A percentile compares a stretch with the other conserved stretches of the same genome.
These are phyloP conservation scores for Rostratula benghalensis DNA, from an alignment of 2,113 vertebrate genomes.

Conservation along the genomic window DNA sequence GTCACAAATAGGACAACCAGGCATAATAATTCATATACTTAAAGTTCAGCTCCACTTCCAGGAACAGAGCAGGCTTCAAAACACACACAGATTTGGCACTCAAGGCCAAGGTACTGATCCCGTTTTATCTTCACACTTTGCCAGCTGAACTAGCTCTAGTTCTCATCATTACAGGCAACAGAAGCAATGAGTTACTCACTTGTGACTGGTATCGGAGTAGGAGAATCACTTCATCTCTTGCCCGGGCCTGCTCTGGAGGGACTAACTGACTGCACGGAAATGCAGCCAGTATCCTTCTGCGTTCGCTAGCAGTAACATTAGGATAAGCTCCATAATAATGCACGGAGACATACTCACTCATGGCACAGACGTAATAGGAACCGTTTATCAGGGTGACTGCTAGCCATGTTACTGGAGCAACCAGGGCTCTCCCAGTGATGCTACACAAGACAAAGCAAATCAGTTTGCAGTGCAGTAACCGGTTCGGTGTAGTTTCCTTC, in stretches of 20 bases:
- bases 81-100: not conserved
- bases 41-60: not conserved
- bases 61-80: not conserved
- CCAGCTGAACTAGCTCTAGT: not conserved
- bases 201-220: conserved; percentile 78
- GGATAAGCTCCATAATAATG: conserved; percentile 41
- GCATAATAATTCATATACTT: not conserved
- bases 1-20: not conserved
- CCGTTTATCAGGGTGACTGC: conserved; percentile 75
- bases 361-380: conserved; percentile 74
- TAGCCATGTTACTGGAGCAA: conserved; percentile 79
- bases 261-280: conserved; percentile 72
- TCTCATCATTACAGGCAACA: not conserved
- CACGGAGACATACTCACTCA: conserved; percentile 65
- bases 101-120: not conserved
- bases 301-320: not conserved
- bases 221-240: conserved; percentile 72
- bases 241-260: conserved; percentile 45
- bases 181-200: conserved; percentile 45
- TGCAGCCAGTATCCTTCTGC: conserved; percentile 40
- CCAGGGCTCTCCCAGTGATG: conserved; percentile 73
- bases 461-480: conserved; percentile 60
- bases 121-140: not conserved
- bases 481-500: not conserved
- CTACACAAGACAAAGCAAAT: conserved; percentile 68